Evolutionary conservation across 2,797 vertebrate genomes (phyloP).

Genomic region (Lutjanus argentimaculatus): DNA sequence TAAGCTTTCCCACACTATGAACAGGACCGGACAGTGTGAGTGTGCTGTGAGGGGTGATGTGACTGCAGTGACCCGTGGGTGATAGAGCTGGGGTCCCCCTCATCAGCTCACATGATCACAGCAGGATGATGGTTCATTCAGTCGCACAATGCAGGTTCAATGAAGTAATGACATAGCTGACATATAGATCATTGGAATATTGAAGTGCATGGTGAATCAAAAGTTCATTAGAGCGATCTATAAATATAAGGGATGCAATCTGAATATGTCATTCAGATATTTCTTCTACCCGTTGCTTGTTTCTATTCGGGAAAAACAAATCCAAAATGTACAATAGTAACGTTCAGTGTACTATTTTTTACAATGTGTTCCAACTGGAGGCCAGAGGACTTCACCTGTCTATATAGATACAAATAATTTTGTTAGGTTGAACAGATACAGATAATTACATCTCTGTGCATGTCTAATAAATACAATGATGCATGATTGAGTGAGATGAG

Average conservation of each 20-base stretch:
- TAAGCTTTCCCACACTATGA: slow-evolving; percentile 76
- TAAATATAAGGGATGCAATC: neutral
- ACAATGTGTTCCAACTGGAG: no score
- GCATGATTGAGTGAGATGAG: no score
- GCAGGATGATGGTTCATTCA: slow-evolving; percentile 28
- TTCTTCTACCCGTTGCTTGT: no score
- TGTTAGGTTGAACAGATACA: no score
- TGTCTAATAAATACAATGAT: no score
- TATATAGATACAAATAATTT: no score
- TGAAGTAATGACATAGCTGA: neutral
- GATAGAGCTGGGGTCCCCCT: slow-evolving; percentile 12
- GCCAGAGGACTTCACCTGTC: no score
- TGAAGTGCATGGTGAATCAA: neutral
- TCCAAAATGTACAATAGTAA: no score
- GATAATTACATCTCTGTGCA: no score
- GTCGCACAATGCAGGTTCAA: neutral
- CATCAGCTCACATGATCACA: slow-evolving; percentile 51
- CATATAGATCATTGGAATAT: neutral
- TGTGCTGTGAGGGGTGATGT: slow-evolving; percentile 6
- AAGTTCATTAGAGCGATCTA: neutral
- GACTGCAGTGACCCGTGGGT: slow-evolving; percentile 45
- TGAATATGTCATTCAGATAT: no score
- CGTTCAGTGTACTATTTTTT: no score
- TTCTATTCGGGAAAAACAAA: no score
- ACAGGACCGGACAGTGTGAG: slow-evolving; percentile 32